These are phyloP conservation scores for Darevskia mixta DNA, from an alignment of 2,797 vertebrate species.

Conservation along the genomic window DNA sequence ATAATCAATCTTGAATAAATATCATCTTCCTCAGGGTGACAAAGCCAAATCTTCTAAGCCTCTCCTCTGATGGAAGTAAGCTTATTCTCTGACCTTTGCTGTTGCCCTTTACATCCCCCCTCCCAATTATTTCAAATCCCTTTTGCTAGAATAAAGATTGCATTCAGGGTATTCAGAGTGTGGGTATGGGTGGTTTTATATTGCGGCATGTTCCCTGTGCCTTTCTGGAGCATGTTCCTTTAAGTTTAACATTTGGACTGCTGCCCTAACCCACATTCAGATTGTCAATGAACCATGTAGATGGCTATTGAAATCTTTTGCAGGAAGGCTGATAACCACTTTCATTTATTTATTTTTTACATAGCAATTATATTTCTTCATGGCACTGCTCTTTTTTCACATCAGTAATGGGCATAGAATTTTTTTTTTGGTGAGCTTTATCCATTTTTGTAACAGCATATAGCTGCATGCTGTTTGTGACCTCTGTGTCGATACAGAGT, in stretches of 20 bases:
- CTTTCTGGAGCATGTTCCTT: background rate
- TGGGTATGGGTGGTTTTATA: background rate
- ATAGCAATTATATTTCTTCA: background rate
- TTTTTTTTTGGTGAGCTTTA: no score
- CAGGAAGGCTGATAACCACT: background rate
- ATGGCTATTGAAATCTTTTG: background rate
- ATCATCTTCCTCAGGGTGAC: background rate
- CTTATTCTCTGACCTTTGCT: conserved; percentile 17
- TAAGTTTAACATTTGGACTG: background rate
- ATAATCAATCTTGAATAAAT: conserved; percentile 9
- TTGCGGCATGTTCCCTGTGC: background rate
- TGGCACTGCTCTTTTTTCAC: background rate
- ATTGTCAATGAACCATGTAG: background rate
- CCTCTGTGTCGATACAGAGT: background rate
- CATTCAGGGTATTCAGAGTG: background rate
- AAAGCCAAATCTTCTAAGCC: conserved; percentile 24
- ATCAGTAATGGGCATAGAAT: no score
- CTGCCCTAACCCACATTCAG: background rate
- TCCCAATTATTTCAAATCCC: conserved; percentile 22
- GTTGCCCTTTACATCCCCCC: conserved; percentile 4
- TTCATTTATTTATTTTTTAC: no score
- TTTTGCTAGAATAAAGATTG: conserved; percentile 18
- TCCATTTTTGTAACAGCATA: background rate
- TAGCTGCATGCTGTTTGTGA: background rate
- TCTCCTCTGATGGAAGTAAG: conserved; percentile 2